Conservation (phyloP, 2,797 vertebrate species). For the Kryptopterus vitreolus region DNA sequence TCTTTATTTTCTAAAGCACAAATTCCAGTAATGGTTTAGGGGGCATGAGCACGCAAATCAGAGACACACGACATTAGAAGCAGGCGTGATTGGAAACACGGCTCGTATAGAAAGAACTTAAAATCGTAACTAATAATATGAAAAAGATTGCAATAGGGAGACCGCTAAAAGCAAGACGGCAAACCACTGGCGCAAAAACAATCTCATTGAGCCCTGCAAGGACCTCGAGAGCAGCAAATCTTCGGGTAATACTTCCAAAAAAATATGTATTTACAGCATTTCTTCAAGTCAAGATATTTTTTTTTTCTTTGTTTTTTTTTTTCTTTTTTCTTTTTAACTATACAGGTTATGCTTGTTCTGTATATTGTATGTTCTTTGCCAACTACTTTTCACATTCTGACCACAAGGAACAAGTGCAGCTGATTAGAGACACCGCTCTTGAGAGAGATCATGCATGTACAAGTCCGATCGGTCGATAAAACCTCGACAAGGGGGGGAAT, state of each 20-base stretch:
- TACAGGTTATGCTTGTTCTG: conserved; percentile 77
- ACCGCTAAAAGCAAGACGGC: conserved; percentile 48
- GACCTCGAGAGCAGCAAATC: conserved; percentile 70
- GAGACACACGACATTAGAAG: conserved; percentile 70
- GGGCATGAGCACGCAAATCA: conserved; percentile 68
- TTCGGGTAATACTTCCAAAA: conserved; percentile 75
- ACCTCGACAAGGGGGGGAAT: conserved; percentile 75
- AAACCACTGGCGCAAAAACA: conserved; percentile 61
- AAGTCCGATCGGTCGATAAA: conserved; percentile 73
- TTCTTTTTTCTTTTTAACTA: conserved; percentile 72
- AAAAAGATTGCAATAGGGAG: conserved; percentile 54
- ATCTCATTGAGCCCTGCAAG: conserved; percentile 50
- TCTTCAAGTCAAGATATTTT: conserved; percentile 60
- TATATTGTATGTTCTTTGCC: conserved; percentile 73
- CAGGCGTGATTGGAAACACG: conserved; percentile 68
- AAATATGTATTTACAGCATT: conserved; percentile 81
- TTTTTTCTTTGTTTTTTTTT: conserved; percentile 60
- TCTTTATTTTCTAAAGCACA: conserved; percentile 79
- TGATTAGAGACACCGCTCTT: conserved; percentile 69
- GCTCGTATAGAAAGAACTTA: conserved; percentile 60
- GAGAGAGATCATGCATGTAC: conserved; percentile 78
- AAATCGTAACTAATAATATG: conserved; percentile 53
- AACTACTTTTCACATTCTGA: conserved; percentile 81
- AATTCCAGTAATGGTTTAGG: conserved; percentile 75
- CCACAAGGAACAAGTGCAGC: conserved; percentile 79